Evolutionary conservation across 1,140 invertebrate species (phyloP), one percentile per base, ranked within the genome.

Genomic region (Solenopsis invicta): DNA sequence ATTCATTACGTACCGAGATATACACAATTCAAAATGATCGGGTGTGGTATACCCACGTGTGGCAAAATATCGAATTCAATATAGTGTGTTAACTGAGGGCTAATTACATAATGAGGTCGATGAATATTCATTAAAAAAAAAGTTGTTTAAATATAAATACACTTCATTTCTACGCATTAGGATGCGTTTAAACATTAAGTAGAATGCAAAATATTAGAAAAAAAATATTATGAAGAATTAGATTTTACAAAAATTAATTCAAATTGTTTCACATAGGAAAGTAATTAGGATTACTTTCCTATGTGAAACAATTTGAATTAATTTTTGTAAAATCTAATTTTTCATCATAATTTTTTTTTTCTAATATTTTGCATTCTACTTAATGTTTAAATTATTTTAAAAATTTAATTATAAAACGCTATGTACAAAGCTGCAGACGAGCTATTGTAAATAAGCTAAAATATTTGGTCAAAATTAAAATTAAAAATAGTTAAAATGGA

Each of bases 101-200:
- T n/a, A n/a, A 45, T 62, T 18, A 50, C 24, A n/a, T 4, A 78
- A 9, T 67, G n/a, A 3, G 6, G 37, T 48, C 10, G 8, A 12
- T 29, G 10, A 13, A 18, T 61, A 45, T 24, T 50, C 0, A 61
- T 12, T 21, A 34, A 41, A 77, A 48, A 41, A 29, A 29, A 12
- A 13, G 1, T 8, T 16, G 59, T 41, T 76, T 61, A 29, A 29
- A 29, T 52, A 37, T 48, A 21, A 37, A 4, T 2, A 45, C 18
- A 69, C 12, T 67, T 48, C 16, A n/a, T 67, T 48, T 37, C 2
- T 24, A 9, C 48, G 37, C 24, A 12, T 10, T n/a, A n/a, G n/a
- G n/a, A n/a, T n/a, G n/a, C n/a, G n/a, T 86, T 93, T 93, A 94
- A 92, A 87, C 13, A 59, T 48, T 48, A 48, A 0, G 6, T 75